These are phyloP conservation scores for Monodelphis domestica DNA, from an alignment of 2,797 vertebrate genomes.

Conservation along the genomic window DNA sequence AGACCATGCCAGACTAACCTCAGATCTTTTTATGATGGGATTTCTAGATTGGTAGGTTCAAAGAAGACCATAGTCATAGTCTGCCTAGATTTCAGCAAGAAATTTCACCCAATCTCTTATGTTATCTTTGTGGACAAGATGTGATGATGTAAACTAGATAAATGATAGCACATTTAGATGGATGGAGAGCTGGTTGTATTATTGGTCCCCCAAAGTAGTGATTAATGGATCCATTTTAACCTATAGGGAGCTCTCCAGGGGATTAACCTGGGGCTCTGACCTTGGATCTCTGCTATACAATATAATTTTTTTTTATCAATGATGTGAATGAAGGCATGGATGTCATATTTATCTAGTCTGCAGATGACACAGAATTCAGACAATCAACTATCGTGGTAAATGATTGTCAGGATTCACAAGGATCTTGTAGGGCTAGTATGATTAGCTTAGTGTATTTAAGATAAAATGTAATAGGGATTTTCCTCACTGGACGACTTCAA, in stretches of 20 bases:
- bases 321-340: background rate
- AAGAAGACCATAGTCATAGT: background rate
- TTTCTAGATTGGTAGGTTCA: background rate
- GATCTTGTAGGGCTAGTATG: background rate
- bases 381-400: background rate
- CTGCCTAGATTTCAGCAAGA: background rate
- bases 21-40: background rate
- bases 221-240: background rate
- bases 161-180: background rate
- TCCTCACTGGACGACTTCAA: background rate
- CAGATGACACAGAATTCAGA: background rate
- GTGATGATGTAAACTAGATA: background rate
- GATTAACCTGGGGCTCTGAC: background rate
- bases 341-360: background rate
- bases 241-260: background rate
- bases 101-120: background rate
- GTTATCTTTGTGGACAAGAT: background rate
- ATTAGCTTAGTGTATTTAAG: background rate
- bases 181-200: background rate
- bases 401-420: background rate
- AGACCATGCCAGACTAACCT: background rate
- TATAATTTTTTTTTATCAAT: background rate
- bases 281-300: background rate
- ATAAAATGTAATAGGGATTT: background rate
- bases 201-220: background rate